A percentile compares a stretch with the other conserved stretches of the same genome.
These are phyloP conservation scores for Triplophysa tibetana DNA, from an alignment of 2,113 vertebrate species.

Conservation along the genomic window DNA sequence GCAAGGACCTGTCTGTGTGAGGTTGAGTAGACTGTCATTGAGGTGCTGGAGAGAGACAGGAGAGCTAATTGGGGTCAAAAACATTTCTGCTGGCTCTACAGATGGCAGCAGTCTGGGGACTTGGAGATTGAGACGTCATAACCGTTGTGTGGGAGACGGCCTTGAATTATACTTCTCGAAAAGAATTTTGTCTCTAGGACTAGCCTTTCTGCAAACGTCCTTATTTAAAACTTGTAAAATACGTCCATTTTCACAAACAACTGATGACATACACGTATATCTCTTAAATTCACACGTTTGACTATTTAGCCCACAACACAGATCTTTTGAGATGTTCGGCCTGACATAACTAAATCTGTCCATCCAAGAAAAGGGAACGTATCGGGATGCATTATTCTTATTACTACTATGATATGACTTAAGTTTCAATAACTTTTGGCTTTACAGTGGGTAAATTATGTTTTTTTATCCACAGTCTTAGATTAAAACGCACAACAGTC, in stretches of 20 bases:
- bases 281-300: no score
- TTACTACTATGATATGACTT: no score
- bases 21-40: constrained; percentile 36
- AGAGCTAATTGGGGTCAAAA: constrained; percentile 74
- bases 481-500: no score
- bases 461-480: no score
- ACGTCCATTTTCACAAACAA: background rate
- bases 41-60: constrained; percentile 48
- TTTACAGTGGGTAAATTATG: no score
- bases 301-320: no score
- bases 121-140: constrained; percentile 54
- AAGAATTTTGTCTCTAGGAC: constrained; percentile 62
- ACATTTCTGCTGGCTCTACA: constrained; percentile 64
- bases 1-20: constrained; percentile 29
- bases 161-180: constrained; percentile 48
- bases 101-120: constrained; percentile 56
- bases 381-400: no score
- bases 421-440: no score
- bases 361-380: no score
- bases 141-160: constrained; percentile 34
- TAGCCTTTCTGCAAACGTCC: background rate
- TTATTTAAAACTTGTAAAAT: background rate
- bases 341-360: no score
- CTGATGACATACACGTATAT: background rate
- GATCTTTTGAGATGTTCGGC: no score